Conservation (phyloP, 2,888 invertebrate genomes). For the Epirrita christyi region DNA sequence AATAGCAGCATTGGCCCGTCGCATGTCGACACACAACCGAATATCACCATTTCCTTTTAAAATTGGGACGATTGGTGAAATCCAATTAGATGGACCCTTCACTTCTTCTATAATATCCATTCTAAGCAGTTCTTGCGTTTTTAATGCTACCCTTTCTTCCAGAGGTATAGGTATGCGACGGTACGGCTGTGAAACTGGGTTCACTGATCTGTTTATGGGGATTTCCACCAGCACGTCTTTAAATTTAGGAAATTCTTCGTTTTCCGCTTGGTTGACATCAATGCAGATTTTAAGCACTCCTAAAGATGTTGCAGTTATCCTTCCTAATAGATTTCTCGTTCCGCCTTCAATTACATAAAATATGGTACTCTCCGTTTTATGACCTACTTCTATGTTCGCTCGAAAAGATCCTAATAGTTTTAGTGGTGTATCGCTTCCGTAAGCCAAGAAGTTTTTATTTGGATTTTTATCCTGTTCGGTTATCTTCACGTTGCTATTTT, state of each 20-base stretch:
- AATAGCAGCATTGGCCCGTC: slow-evolving; percentile 46
- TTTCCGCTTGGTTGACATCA: neutral
- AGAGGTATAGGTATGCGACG: slow-evolving; percentile 27
- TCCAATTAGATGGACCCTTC: slow-evolving; percentile 35
- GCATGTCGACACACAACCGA: slow-evolving; percentile 44
- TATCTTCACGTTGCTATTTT: neutral
- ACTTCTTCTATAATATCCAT: slow-evolving; percentile 40
- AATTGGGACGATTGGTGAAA: slow-evolving; percentile 41
- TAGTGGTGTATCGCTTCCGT: neutral
- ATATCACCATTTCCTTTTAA: slow-evolving; percentile 40
- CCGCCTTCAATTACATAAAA: neutral
- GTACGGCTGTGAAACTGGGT: slow-evolving; percentile 30
- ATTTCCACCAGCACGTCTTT: slow-evolving; percentile 27
- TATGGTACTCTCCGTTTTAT: neutral
- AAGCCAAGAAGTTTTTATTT: neutral
- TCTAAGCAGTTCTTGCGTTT: slow-evolving; percentile 34
- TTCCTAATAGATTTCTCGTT: neutral
- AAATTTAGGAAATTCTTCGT: slow-evolving; percentile 38
- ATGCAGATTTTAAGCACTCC: neutral
- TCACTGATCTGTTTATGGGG: slow-evolving; percentile 16
- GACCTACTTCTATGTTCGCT: neutral
- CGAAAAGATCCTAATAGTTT: neutral
- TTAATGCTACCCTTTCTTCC: slow-evolving; percentile 28
- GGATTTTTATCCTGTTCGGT: neutral
- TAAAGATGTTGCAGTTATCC: neutral